Base-by-base conservation (phyloP, 2,113 vertebrate genomes). In the Aepyceros melampus region DNA sequence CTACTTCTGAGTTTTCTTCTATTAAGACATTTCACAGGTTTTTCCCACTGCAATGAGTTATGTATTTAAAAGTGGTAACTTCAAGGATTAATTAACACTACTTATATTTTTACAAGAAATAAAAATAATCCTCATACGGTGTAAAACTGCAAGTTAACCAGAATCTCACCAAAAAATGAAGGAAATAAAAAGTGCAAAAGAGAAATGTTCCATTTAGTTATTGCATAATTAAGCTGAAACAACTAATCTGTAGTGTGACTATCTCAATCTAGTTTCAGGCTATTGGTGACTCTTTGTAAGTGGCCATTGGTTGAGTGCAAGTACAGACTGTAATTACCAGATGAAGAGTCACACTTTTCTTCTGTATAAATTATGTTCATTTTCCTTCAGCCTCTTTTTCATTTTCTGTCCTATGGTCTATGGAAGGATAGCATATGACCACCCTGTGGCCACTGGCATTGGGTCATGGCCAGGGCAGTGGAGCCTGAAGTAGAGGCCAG, bases 1-100 rank as follows among this genome's bases (percentile, higher is more conserved):
- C 49, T 88, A 64, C 91, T 56, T 90, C n/a, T 67, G 47, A 53
- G 27, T 92, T 91, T 85, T 93, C 89, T 87, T 78, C 91, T 92
- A 29, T 64, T 93, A 64, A 60, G 84, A 92, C 36, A 29, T 36
- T n/a, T 87, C 88, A 91, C 9, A 89, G 64, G 6, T 45, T 55
- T 94, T 95, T 82, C 47, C n/a, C 19, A 53, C 17, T 55, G 55
- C 55, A 74, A 51, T 58, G 43, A 85, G n/a, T 53, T 45, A 12
- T 27, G 7, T 49, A 60, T 58, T 47, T 92, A 92, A 95, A 64
- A 94, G 45, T 82, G 83, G 5, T 60, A 94, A 84, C 89, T 84
- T 43, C 36, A 43, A 47, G 40, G 43, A 79, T n/a, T 56, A 78
- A 81, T 90, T 92, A 78, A 62, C 78, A 86, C 83, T 79, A 79